These are phyloP conservation scores for Pedetes capensis DNA, from an alignment of 2,113 vertebrate species.

Conservation along the genomic window DNA sequence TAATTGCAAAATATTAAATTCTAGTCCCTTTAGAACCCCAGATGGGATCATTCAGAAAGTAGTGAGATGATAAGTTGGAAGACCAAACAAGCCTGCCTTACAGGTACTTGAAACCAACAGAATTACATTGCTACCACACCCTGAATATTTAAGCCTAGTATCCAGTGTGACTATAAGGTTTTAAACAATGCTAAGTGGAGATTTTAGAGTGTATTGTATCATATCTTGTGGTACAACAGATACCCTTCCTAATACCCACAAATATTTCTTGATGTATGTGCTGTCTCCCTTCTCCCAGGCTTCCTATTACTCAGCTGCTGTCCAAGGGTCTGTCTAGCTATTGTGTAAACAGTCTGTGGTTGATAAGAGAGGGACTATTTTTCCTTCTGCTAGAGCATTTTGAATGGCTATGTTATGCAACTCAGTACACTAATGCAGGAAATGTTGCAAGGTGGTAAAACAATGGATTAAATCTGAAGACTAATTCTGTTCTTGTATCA, in stretches of 20 bases:
- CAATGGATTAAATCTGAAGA: neutral
- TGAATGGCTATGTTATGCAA: neutral
- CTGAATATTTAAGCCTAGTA: neutral
- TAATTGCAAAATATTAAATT: constrained; percentile 55
- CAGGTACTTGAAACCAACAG: neutral
- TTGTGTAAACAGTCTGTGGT: constrained; percentile 35
- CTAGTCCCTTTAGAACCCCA: constrained; percentile 31
- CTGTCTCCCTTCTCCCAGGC: neutral
- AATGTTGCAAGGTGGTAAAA: neutral
- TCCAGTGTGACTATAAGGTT: neutral
- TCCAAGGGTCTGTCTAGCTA: neutral
- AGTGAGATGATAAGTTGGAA: constrained; percentile 30
- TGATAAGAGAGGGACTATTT: neutral
- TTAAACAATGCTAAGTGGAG: constrained; percentile 25
- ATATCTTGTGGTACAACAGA: neutral
- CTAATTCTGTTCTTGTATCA: neutral
- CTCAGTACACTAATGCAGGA: neutral
- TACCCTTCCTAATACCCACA: neutral
- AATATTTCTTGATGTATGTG: constrained; percentile 1
- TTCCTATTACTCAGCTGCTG: neutral
- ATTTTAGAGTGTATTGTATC: neutral
- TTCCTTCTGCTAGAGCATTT: neutral
- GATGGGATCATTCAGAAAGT: constrained; percentile 16
- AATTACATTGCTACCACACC: neutral
- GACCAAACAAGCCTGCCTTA: neutral